Conservation (phyloP, 2,888 invertebrate species). For the Congeria kusceri region DNA sequence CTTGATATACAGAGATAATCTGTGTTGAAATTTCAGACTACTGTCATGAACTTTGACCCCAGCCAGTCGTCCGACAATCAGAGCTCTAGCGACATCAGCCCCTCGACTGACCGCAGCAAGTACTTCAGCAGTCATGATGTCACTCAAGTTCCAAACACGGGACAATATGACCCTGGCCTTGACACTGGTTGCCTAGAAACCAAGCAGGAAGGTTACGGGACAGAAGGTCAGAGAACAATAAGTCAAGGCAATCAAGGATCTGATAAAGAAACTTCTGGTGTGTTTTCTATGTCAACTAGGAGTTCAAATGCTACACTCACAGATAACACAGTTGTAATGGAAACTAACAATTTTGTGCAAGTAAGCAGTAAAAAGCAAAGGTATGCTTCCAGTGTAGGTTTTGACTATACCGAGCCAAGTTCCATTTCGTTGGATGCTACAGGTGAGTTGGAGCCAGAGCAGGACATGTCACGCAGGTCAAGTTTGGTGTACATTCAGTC, state of each 20-base stretch:
- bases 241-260: not conserved
- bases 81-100: conserved; percentile 45
- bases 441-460: conserved; percentile 18
- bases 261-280: not conserved
- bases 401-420: conserved; percentile 27
- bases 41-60: conserved; percentile 68
- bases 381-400: conserved; percentile 40
- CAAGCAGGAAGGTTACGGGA: not conserved
- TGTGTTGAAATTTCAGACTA: conserved; percentile 42
- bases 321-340: not conserved
- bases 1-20: not conserved
- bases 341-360: not conserved
- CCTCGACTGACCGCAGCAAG: conserved; percentile 42
- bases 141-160: conserved; percentile 29
- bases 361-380: conserved; percentile 1
- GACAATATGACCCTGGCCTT: not conserved
- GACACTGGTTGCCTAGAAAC: not conserved
- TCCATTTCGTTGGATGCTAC: not conserved
- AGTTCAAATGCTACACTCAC: not conserved
- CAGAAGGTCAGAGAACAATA: not conserved
- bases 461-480: not conserved
- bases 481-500: too few relatives aligned
- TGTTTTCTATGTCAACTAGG: not conserved
- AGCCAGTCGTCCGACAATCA: conserved; percentile 57
- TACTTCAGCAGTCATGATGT: conserved; percentile 47